Conservation (phyloP, 2,113 vertebrate genomes). For the Campylorhamphus procurvoides region DNA sequence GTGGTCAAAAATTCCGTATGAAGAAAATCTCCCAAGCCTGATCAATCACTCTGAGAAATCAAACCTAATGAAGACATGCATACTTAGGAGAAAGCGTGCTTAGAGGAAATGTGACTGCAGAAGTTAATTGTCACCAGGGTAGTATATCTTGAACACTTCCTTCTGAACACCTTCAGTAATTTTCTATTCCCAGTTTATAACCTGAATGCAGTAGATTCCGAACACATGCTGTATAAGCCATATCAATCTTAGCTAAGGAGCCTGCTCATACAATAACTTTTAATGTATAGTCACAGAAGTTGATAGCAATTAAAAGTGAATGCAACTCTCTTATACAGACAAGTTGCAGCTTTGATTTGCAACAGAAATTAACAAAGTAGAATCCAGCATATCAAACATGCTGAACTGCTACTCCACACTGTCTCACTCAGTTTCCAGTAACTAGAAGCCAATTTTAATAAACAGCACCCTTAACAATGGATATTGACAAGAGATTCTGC, state of each 20-base stretch:
- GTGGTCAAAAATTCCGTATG: background rate
- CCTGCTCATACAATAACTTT: background rate
- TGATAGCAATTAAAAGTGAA: background rate
- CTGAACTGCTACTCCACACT: background rate
- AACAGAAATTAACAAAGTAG: background rate
- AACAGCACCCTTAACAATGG: background rate
- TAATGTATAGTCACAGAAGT: background rate
- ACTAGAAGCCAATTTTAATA: background rate
- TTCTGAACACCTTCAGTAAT: background rate
- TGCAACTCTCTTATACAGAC: rapidly evolving
- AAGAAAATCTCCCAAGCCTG: background rate
- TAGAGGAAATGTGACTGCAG: background rate
- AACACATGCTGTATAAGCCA: rapidly evolving
- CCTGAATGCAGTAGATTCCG: background rate
- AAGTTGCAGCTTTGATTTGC: background rate
- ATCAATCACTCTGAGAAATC: background rate
- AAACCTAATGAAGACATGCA: background rate
- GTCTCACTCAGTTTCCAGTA: background rate
- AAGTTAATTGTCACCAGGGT: background rate
- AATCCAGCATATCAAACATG: background rate
- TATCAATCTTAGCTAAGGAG: background rate
- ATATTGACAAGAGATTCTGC: background rate
- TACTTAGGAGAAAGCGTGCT: background rate
- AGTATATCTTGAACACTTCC: background rate
- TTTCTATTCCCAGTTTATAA: background rate